phyloP scores from a whole-genome alignment of 2,888 invertebrate genomes.

The Physocephala rufipes region DNA sequence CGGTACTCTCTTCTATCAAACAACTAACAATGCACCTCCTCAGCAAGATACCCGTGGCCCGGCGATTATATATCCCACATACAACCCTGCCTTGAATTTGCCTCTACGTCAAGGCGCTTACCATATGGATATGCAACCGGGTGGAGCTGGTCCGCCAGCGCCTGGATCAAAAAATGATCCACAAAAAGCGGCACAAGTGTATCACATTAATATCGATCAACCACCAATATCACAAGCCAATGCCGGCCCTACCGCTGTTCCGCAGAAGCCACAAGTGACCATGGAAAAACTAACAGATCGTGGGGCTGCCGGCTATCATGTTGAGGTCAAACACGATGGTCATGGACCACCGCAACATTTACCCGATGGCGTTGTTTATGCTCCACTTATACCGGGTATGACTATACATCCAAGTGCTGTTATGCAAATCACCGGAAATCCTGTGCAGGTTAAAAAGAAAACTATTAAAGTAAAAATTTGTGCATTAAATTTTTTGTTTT shows the following conservation, averaged over 20 bases:
- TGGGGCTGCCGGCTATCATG: slow-evolving; percentile 62
- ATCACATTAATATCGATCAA: slow-evolving; percentile 64
- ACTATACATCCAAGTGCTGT: slow-evolving; percentile 60
- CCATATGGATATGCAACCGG: slow-evolving; percentile 60
- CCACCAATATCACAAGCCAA: slow-evolving; percentile 57
- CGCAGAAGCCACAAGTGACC: slow-evolving; percentile 61
- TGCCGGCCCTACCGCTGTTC: slow-evolving; percentile 44
- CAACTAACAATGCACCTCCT: slow-evolving; percentile 64
- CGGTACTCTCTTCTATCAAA: slow-evolving; percentile 68
- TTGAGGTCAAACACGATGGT: slow-evolving; percentile 62
- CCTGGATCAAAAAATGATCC: slow-evolving; percentile 57
- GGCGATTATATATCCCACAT: slow-evolving; percentile 57
- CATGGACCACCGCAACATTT: slow-evolving; percentile 56
- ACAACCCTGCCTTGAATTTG: slow-evolving; percentile 56
- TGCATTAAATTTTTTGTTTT: slow-evolving; percentile 1
- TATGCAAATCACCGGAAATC: slow-evolving; percentile 58
- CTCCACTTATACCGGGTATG: slow-evolving; percentile 60
- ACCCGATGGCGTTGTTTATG: slow-evolving; percentile 61
- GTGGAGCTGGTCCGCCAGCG: slow-evolving; percentile 43
- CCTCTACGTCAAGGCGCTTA: slow-evolving; percentile 60
- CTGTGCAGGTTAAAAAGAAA: slow-evolving; percentile 52
- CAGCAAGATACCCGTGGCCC: slow-evolving; percentile 59
- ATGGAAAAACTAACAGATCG: slow-evolving; percentile 64
- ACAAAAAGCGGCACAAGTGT: slow-evolving; percentile 60
- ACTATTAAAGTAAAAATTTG: not conserved